These are phyloP conservation scores for Parazoanthus atlanticus DNA, from an alignment of 92 coral and sea anemone genomes.

Conservation along the genomic window DNA sequence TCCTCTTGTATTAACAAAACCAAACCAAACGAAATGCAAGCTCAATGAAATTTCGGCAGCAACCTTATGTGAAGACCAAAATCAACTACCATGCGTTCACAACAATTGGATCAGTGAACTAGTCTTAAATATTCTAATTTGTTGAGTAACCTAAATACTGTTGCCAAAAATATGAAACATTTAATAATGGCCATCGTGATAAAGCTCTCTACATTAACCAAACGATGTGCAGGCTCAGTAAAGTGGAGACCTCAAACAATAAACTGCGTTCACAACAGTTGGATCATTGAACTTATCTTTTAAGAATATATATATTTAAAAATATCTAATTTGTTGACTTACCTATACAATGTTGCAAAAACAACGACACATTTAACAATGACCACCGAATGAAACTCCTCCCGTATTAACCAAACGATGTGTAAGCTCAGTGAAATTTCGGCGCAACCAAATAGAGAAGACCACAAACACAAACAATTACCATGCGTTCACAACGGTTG, in stretches of 20 bases:
- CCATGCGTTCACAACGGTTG: neutral
- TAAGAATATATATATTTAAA: no score
- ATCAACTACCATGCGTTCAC: no score
- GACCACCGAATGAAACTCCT: neutral
- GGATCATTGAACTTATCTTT: no score
- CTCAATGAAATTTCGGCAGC: no score
- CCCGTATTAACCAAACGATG: neutral
- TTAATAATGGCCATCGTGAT: neutral
- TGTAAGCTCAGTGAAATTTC: no score
- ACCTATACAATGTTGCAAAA: neutral
- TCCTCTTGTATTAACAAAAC: no score
- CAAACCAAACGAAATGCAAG: no score
- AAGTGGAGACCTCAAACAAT: no score
- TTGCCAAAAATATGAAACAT: neutral
- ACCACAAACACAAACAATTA: neutral
- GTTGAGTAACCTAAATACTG: no score
- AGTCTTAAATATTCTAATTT: neutral
- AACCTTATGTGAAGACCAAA: no score
- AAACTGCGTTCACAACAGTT: no score
- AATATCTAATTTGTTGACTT: neutral
- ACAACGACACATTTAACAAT: neutral
- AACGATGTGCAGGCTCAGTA: neutral
- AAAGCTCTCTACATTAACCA: neutral
- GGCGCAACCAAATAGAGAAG: neutral
- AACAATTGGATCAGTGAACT: neutral